Conservation (phyloP, 1,140 invertebrate genomes). For the Cydia fagiglandana region DNA sequence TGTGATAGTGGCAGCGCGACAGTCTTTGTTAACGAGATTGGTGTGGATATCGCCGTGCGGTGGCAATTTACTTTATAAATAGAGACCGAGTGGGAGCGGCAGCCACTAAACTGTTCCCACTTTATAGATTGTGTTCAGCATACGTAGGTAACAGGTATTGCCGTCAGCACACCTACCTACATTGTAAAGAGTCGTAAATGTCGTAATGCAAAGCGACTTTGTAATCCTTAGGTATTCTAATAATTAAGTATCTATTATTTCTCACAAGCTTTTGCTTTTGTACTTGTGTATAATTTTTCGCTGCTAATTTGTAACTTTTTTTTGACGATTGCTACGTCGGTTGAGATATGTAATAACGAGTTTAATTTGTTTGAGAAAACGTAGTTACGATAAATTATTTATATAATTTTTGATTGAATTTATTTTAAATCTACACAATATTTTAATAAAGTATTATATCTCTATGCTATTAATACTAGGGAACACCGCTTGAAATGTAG, state of each 20-base stretch:
- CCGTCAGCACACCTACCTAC: background rate
- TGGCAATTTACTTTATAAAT: conserved; percentile 74
- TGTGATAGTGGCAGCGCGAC: background rate
- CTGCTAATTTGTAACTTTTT: too few species aligned
- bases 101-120: conserved; percentile 63
- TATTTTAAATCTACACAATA: too few species aligned
- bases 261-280: background rate
- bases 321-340: too few species aligned
- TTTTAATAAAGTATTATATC: too few species aligned
- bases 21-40: conserved; percentile 50
- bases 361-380: too few species aligned
- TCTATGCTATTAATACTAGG: too few species aligned
- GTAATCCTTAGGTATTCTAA: background rate
- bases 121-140: conserved; percentile 66
- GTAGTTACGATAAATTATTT: too few species aligned
- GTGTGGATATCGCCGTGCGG: conserved; percentile 57
- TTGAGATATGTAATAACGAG: too few species aligned
- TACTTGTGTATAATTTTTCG: too few species aligned
- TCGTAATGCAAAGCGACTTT: background rate
- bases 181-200: background rate
- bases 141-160: conserved; percentile 30
- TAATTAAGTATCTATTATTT: background rate
- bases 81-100: conserved; percentile 62
- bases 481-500: too few species aligned
- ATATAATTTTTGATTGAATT: too few species aligned